Evolutionary conservation across 2,888 invertebrate genomes (phyloP).

Genomic region (Siphlonurus alternatus): DNA sequence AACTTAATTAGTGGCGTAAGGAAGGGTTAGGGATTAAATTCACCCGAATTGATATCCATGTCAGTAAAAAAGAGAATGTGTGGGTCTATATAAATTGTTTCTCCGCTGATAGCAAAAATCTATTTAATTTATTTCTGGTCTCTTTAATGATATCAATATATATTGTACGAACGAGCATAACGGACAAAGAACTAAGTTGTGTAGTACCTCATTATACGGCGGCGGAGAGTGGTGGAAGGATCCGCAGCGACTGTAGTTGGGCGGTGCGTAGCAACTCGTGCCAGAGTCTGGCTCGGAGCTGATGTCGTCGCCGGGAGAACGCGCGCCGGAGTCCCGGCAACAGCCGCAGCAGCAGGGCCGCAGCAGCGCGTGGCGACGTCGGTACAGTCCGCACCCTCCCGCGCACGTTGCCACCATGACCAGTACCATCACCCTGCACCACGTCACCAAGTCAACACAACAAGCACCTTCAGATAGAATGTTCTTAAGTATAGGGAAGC

Average conservation of each 20-base stretch:
- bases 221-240: slow-evolving; percentile 71
- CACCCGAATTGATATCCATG: no score
- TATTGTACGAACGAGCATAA: no score
- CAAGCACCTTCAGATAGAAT: neutral
- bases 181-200: no score
- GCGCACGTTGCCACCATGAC: slow-evolving; percentile 49
- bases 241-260: slow-evolving; percentile 67
- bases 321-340: slow-evolving; percentile 28
- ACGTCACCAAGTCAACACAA: slow-evolving; percentile 9
- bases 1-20: no score
- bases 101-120: no score
- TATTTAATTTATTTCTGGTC: no score
- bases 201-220: slow-evolving; percentile 70
- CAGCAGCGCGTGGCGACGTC: slow-evolving; percentile 24
- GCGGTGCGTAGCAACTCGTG: slow-evolving; percentile 65
- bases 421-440: slow-evolving; percentile 46
- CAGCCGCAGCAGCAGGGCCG: slow-evolving; percentile 11
- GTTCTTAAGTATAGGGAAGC: no score
- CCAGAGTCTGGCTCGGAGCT: slow-evolving; percentile 64
- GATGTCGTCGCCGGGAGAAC: slow-evolving; percentile 32
- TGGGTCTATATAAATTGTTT: no score
- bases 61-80: no score
- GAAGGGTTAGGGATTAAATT: no score
- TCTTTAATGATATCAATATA: no score
- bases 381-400: slow-evolving; percentile 50